Percentiles rank a stretch among this genome's conserved stretches.
These are phyloP conservation scores for Ypsolopha scabrella DNA, from an alignment of 2,888 invertebrate genomes.

Conservation along the genomic window DNA sequence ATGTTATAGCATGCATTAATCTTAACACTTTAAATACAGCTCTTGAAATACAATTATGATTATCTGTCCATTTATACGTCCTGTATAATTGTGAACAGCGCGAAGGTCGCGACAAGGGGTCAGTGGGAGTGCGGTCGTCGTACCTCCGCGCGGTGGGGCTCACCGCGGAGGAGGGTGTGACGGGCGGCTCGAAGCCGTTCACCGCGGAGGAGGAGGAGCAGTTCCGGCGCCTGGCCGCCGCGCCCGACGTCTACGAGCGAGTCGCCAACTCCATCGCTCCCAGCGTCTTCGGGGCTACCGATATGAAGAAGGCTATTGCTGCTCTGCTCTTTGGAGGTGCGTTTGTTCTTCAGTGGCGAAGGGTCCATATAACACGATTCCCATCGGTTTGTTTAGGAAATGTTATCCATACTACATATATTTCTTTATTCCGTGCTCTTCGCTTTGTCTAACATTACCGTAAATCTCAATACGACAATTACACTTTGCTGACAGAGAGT, in stretches of 20 bases:
- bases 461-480: no score
- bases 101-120: constrained; percentile 80
- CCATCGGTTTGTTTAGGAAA: no score
- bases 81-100: constrained; percentile 39
- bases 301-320: constrained; percentile 97
- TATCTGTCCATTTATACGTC: constrained; percentile 2
- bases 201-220: constrained; percentile 72
- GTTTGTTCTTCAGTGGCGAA: neutral
- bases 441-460: no score
- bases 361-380: no score
- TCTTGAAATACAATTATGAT: no score
- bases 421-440: no score
- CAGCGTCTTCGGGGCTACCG: constrained; percentile 93
- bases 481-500: no score
- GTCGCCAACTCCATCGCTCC: constrained; percentile 94
- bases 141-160: constrained; percentile 96
- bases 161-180: constrained; percentile 84
- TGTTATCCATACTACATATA: no score
- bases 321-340: constrained; percentile 93
- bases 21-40: no score
- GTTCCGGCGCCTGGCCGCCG: constrained; percentile 85
- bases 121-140: constrained; percentile 92
- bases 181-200: constrained; percentile 72
- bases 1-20: no score
- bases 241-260: constrained; percentile 89